Base-by-base conservation (phyloP, 2,797 vertebrate species). In the Ciconia nigra region DNA sequence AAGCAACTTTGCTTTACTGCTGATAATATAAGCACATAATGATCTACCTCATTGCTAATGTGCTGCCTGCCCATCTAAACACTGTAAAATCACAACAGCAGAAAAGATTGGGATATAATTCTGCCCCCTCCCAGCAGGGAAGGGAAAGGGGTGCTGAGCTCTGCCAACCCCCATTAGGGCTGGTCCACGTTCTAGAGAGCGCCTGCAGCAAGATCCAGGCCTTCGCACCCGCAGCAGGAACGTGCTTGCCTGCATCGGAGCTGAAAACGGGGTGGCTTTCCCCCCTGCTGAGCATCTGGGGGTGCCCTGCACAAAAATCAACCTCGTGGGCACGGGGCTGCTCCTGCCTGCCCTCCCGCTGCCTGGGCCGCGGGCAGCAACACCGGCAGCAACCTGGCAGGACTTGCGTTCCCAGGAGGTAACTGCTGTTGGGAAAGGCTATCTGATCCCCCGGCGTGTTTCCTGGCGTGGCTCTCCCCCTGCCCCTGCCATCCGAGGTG, bases 91-190 rank as follows among this genome's bases (percentile, higher is more conserved):
- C 73, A 74, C 70, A 81, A 4, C 42, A 49, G 92, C 84, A 83
- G 87, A 51, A 55, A 89, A 62, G 18, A 41, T 11, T 16, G 65
- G 71, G 67, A 39, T 84, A 31, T 61, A n/a, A 46, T 72, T 80
- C 71, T 63, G 44, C 24, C 63, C 35, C 5, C 62, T 70, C 18
- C n/a, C 72, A 44, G 57, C 41, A 57, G 57, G 46, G 42, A n/a
- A 70, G 54, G 46, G 46, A 42, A 84, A 33, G 35, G 52, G 39
- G 15, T 51, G 71, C 49, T 87, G 67, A 17, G 39, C 13, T 69
- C 31, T 37, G 17, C 2, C 3, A 0, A 10, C 1, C 44, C n/a
- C 46, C 2, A 0, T 7, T 15, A 8, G 63, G 59, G 55, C 47
- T 55, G 29, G 3, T 35, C 14, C 57, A 8, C 9, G 44, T 49